phyloP scores from a whole-genome alignment of 2,888 invertebrate genomes.

The Tridacna gigas region DNA sequence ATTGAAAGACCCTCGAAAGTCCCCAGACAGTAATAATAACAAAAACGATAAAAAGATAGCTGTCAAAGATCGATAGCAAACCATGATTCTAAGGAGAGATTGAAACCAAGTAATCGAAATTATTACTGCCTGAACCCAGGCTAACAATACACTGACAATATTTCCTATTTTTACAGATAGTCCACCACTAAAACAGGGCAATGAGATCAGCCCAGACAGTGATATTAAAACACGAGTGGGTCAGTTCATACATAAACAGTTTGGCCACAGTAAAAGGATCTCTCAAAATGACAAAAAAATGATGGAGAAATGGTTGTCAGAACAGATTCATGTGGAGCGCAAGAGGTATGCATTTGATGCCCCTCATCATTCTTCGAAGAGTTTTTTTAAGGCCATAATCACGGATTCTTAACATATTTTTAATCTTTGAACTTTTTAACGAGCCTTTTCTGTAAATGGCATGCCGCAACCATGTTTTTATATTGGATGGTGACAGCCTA shows the following conservation, averaged over 20 bases:
- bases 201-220: conserved; percentile 53
- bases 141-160: no score
- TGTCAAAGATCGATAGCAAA: no score
- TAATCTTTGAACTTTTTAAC: neutral
- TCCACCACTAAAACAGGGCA: conserved; percentile 14
- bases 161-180: neutral
- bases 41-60: no score
- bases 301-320: conserved; percentile 69
- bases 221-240: conserved; percentile 73
- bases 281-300: conserved; percentile 76
- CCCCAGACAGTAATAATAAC: no score
- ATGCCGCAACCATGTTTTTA: neutral
- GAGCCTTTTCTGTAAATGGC: neutral
- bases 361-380: neutral
- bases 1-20: no score
- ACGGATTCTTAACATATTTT: neutral
- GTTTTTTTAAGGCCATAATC: no score
- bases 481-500: neutral
- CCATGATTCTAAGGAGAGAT: no score
- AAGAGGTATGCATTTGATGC: conserved; percentile 29
- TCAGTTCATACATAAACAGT: conserved; percentile 75
- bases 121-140: no score
- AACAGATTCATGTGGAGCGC: conserved; percentile 66
- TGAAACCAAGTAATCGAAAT: no score
- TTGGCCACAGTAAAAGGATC: conserved; percentile 76